A percentile compares a stretch with the other conserved stretches of the same genome.
phyloP scores from a whole-genome alignment of 37 sponge, comb jelly and placozoan species.

The Cliona cf. orientalis region DNA sequence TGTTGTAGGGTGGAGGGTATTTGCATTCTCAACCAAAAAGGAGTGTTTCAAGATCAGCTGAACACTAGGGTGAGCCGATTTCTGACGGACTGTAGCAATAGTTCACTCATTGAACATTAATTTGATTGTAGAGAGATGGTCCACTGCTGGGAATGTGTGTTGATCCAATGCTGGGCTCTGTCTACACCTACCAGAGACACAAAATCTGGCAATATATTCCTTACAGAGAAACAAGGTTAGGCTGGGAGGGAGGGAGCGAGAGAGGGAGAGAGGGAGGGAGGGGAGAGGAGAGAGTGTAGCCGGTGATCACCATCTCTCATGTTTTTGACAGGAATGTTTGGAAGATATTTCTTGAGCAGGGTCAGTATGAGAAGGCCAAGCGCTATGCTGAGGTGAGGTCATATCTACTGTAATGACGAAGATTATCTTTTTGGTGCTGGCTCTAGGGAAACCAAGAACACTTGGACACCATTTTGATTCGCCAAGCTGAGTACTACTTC shows the following conservation, averaged over 20 bases:
- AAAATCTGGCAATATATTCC: slow-evolving; percentile 23
- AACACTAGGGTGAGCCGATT: slow-evolving; percentile 41
- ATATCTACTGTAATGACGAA: slow-evolving; percentile 2
- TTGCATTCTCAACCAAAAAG: slow-evolving; percentile 69
- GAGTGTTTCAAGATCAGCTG: slow-evolving; percentile 57
- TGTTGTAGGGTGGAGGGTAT: slow-evolving; percentile 68
- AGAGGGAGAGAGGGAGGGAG: background rate
- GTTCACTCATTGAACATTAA: background rate
- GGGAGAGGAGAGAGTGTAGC: background rate
- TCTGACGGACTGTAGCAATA: background rate
- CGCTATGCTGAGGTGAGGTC: slow-evolving; percentile 70
- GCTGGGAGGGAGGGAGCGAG: no score
- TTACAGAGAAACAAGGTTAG: slow-evolving; percentile 47
- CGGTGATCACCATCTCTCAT: background rate
- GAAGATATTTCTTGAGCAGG: slow-evolving; percentile 89
- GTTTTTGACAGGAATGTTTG: slow-evolving; percentile 68
- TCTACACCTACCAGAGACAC: slow-evolving; percentile 42
- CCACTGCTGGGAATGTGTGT: slow-evolving; percentile 37
- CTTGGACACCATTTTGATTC: slow-evolving; percentile 43
- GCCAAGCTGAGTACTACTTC: slow-evolving; percentile 87
- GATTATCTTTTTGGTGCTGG: background rate
- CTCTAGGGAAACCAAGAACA: slow-evolving; percentile 51
- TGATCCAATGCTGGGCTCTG: slow-evolving; percentile 41
- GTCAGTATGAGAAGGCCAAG: slow-evolving; percentile 85
- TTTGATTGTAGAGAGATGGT: slow-evolving; percentile 37